Percentiles rank a stretch among this genome's conserved stretches.
phyloP scores from a whole-genome alignment of 1,140 invertebrate species.

The Drosophila rufa region DNA sequence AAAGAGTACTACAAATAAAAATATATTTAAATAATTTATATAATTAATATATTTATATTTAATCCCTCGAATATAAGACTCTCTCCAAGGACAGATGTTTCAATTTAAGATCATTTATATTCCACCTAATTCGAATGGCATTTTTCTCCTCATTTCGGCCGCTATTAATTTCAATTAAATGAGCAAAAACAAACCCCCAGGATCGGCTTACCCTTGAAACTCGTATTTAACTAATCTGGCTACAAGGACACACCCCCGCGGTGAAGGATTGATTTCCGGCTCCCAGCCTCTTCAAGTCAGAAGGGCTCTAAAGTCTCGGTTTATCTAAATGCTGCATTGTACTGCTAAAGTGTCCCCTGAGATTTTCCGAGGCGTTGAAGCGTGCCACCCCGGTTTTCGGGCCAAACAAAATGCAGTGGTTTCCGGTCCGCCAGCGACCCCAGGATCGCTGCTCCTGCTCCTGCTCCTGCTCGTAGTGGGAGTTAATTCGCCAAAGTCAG shows the following conservation, averaged over 20 bases:
- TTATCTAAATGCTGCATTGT: slow-evolving; percentile 82
- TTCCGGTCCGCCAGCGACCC: slow-evolving; percentile 76
- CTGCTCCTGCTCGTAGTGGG: slow-evolving; percentile 40
- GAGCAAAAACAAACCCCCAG: slow-evolving; percentile 14
- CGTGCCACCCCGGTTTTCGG: slow-evolving; percentile 69
- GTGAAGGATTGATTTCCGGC: slow-evolving; percentile 49
- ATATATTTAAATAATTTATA: not conserved
- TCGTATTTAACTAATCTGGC: slow-evolving; percentile 39
- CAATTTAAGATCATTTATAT: slow-evolving; percentile 4
- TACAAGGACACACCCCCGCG: slow-evolving; percentile 25
- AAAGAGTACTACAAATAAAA: not conserved
- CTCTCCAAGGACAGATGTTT: not conserved
- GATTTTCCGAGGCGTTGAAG: slow-evolving; percentile 81
- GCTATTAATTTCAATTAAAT: slow-evolving; percentile 41
- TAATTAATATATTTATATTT: not conserved
- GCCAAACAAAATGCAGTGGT: slow-evolving; percentile 82
- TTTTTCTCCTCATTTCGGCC: not conserved
- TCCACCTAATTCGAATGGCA: not conserved
- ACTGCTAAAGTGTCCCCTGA: slow-evolving; percentile 76
- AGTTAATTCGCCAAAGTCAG: slow-evolving; percentile 84
- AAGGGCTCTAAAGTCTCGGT: slow-evolving; percentile 66
- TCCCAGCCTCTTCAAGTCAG: slow-evolving; percentile 14
- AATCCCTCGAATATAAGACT: not conserved
- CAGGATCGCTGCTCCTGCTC: slow-evolving; percentile 1
- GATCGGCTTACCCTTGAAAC: slow-evolving; percentile 6